Percentiles rank a stretch among this genome's conserved stretches.
Evolutionary conservation across 2,113 vertebrate species (phyloP).

Genomic region (Thermophis baileyi): DNA sequence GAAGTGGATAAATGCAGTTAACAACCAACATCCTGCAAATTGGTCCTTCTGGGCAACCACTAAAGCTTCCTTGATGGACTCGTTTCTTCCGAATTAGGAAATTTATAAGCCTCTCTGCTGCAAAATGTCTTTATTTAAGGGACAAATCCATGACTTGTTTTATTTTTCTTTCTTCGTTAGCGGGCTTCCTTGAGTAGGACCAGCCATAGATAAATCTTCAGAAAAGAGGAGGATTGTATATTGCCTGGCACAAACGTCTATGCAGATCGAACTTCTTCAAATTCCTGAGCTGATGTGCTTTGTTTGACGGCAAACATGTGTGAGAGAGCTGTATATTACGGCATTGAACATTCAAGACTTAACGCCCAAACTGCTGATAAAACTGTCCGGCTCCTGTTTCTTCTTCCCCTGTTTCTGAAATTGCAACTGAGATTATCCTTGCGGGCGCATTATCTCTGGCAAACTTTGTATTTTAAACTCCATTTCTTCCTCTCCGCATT

Average conservation of each 20-base stretch:
- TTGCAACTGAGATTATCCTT: background rate
- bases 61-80: background rate
- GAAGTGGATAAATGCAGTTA: background rate
- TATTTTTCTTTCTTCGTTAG: background rate
- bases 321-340: background rate
- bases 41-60: background rate
- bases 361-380: background rate
- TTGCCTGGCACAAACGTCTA: background rate
- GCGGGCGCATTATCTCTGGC: background rate
- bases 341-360: background rate
- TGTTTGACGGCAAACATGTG: background rate
- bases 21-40: background rate
- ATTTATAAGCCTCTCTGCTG: no score
- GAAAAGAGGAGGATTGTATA: background rate
- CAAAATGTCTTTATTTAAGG: background rate
- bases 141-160: background rate
- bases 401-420: background rate
- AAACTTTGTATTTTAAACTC: background rate
- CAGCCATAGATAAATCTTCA: background rate
- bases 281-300: background rate
- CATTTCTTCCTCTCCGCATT: background rate
- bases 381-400: no score
- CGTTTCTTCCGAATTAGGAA: background rate
- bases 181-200: background rate
- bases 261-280: background rate